A percentile compares a stretch with the other conserved stretches of the same genome.
Evolutionary conservation across 2,888 invertebrate genomes (phyloP).

Genomic region (Ernsta delagoae): DNA sequence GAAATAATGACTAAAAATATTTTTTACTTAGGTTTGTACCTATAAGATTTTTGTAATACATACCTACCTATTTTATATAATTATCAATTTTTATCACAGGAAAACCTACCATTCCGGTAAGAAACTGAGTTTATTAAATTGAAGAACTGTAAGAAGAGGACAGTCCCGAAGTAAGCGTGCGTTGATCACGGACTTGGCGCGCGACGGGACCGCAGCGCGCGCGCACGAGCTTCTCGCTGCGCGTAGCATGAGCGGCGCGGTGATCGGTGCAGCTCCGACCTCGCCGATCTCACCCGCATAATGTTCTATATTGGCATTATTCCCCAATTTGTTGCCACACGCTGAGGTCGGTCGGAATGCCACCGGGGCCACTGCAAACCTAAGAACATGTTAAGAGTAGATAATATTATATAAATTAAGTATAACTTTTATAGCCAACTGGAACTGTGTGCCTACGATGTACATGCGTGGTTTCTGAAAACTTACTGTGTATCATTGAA

Average conservation of each 20-base stretch:
- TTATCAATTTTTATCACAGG: too few relatives aligned
- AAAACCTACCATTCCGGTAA: neutral
- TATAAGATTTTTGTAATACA: too few relatives aligned
- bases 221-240: neutral
- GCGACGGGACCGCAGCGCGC: neutral
- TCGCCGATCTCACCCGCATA: neutral
- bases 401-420: too few relatives aligned
- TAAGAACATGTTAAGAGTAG: neutral
- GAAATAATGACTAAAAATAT: too few relatives aligned
- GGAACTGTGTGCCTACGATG: too few relatives aligned
- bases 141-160: neutral
- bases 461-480: too few relatives aligned
- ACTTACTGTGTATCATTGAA: neutral
- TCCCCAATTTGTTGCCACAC: neutral
- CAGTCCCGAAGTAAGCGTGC: neutral
- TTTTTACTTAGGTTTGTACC: too few relatives aligned
- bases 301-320: neutral
- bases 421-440: too few relatives aligned
- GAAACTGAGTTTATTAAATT: neutral
- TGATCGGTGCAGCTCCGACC: neutral
- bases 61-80: too few relatives aligned
- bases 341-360: neutral
- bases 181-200: too few relatives aligned
- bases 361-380: conserved; percentile 16
- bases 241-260: conserved; percentile 14